phyloP scores from a whole-genome alignment of 1,140 invertebrate species.

The Euura lappo region DNA sequence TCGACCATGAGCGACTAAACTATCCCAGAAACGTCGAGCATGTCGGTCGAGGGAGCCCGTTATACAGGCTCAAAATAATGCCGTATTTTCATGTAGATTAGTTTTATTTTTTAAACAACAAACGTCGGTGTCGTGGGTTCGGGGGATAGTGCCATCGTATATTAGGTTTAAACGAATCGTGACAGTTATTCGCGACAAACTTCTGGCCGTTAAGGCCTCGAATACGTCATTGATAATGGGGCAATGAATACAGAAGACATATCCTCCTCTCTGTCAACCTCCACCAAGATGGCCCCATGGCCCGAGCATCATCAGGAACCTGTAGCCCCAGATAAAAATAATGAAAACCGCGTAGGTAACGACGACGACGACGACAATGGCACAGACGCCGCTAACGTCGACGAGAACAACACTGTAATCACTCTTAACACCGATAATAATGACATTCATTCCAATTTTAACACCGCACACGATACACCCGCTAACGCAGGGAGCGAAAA shows the following conservation, averaged over 20 bases:
- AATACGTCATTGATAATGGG: conserved; percentile 14
- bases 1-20: not conserved
- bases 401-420: conserved; percentile 21
- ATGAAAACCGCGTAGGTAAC: conserved; percentile 41
- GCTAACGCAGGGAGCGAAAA: conserved; percentile 9
- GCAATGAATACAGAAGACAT: conserved; percentile 42
- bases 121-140: conserved; percentile 31
- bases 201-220: conserved; percentile 4
- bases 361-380: not conserved
- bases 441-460: conserved; percentile 15
- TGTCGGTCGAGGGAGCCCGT: not conserved
- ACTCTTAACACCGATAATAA: conserved; percentile 11
- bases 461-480: conserved; percentile 5
- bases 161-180: not conserved
- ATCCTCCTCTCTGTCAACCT: conserved; percentile 44
- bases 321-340: conserved; percentile 70
- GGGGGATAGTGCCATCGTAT: conserved; percentile 8
- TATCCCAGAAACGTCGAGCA: not conserved
- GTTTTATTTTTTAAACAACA: conserved; percentile 52
- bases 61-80: not conserved
- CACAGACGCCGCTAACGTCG: not conserved
- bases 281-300: conserved; percentile 73
- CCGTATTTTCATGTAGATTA: conserved; percentile 45
- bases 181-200: not conserved
- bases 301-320: conserved; percentile 74